phyloP scores from a whole-genome alignment of 2,888 invertebrate genomes.

The Drosophila fulvimacula region DNA sequence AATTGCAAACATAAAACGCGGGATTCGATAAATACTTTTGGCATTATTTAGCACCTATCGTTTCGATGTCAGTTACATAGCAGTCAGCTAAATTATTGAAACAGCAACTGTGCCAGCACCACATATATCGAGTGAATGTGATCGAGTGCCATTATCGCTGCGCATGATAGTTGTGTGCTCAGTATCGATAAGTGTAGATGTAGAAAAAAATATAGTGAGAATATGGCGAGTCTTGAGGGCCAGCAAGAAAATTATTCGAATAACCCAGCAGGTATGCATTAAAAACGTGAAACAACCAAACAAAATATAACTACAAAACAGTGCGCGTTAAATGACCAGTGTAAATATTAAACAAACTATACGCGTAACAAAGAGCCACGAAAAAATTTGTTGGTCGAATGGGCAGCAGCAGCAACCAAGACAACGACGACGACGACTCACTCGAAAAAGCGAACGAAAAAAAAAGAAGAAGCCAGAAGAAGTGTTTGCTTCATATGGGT shows the following conservation, averaged over 20 bases:
- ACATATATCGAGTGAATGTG: constrained; percentile 19
- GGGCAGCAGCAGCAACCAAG: constrained; percentile 66
- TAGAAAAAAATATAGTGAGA: constrained; percentile 74
- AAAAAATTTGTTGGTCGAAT: constrained; percentile 73
- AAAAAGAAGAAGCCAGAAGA: constrained; percentile 72
- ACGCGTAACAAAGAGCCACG: constrained; percentile 39
- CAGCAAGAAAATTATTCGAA: constrained; percentile 85
- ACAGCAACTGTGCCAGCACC: constrained; percentile 1
- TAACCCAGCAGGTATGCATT: constrained; percentile 84
- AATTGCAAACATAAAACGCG: constrained; percentile 37
- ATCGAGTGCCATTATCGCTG: constrained; percentile 31
- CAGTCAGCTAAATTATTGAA: constrained; percentile 23
- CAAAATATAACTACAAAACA: constrained; percentile 35
- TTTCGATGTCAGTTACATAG: background rate
- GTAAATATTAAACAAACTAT: constrained; percentile 29
- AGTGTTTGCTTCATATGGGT: constrained; percentile 76
- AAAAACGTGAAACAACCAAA: constrained; percentile 49
- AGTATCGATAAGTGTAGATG: constrained; percentile 64
- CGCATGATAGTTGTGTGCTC: constrained; percentile 48
- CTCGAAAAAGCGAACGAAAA: constrained; percentile 73
- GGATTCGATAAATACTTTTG: constrained; percentile 17
- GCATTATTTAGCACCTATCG: constrained; percentile 20
- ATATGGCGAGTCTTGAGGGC: constrained; percentile 85
- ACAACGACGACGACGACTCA: constrained; percentile 55
- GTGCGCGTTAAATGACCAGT: constrained; percentile 47